Evolutionary conservation across 2,113 vertebrate species (phyloP).

Genomic region (Ellobius talpinus): DNA sequence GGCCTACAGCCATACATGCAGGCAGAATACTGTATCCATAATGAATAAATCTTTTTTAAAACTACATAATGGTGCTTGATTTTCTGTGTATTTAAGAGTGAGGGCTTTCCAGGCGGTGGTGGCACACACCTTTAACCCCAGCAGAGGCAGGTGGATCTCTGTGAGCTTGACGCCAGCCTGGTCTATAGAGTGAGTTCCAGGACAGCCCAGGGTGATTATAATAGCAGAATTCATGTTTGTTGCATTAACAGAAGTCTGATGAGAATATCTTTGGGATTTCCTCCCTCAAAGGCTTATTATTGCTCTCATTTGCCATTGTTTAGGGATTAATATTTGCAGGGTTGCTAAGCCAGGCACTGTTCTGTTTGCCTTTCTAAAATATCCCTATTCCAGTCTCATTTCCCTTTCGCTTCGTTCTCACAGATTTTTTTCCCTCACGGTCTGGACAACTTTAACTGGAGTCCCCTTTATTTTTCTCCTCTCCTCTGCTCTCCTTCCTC

Average conservation of each 20-base stretch:
- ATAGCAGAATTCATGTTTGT: not conserved
- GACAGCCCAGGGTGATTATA: not conserved
- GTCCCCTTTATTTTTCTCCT: not conserved
- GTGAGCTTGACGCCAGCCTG: not conserved
- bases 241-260: not conserved
- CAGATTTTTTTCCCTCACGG: not conserved
- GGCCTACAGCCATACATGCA: no score
- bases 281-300: not conserved
- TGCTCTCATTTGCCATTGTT: slow-evolving; percentile 1
- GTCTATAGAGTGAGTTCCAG: not conserved
- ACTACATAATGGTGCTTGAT: not conserved
- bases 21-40: no score
- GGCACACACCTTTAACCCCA: not conserved
- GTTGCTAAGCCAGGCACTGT: not conserved
- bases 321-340: slow-evolving; percentile 5
- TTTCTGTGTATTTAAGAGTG: not conserved
- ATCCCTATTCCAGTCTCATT: not conserved
- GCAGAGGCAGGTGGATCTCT: not conserved
- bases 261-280: not conserved
- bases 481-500: not conserved
- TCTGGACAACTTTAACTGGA: not conserved
- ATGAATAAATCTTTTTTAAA: no score
- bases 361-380: slow-evolving; percentile 19
- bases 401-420: not conserved
- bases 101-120: not conserved